phyloP scores from a whole-genome alignment of 2,888 invertebrate species.

The Cinara cedri region DNA sequence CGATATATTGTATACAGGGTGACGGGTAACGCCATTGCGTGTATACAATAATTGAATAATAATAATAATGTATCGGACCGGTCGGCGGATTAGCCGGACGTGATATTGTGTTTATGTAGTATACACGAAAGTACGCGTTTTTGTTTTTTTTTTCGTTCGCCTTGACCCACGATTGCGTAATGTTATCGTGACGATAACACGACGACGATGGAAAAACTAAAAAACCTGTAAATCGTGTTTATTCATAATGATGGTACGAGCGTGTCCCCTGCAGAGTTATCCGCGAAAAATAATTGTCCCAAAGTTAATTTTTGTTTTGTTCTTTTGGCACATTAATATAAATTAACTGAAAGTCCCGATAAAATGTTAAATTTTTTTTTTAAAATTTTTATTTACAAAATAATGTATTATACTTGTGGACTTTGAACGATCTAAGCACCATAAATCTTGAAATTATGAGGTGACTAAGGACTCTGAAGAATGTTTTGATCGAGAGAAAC shows the following conservation, averaged over 20 bases:
- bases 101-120: no score
- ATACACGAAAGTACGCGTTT: no score
- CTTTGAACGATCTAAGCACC: no score
- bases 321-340: no score
- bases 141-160: not conserved
- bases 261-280: not conserved
- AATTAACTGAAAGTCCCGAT: no score
- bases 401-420: no score
- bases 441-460: no score
- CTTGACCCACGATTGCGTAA: constrained; percentile 30
- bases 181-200: constrained; percentile 35
- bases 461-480: no score
- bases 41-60: not conserved
- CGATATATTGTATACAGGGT: not conserved
- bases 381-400: no score
- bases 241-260: constrained; percentile 7
- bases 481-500: no score
- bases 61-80: constrained; percentile 11
- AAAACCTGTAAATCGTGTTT: constrained; percentile 44
- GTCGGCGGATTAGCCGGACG: constrained; percentile 38
- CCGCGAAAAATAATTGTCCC: not conserved
- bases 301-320: not conserved
- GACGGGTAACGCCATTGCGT: no score
- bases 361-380: no score
- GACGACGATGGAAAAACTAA: not conserved